Evolutionary conservation across 1,140 invertebrate genomes (phyloP).

Genomic region (Drosophila ambigua): DNA sequence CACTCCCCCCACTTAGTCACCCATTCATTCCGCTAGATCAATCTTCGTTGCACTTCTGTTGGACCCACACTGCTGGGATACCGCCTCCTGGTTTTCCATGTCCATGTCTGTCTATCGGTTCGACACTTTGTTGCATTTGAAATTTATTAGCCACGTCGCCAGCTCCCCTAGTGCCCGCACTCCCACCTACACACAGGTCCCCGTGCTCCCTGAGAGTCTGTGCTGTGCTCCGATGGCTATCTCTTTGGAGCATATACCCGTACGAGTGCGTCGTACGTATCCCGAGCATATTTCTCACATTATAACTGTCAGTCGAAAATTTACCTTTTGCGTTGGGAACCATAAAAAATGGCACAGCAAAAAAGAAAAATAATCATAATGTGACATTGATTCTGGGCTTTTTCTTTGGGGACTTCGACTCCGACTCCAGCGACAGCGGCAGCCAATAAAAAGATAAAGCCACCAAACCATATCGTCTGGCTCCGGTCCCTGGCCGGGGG

Average conservation of each 20-base stretch:
- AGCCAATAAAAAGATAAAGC: conserved; percentile 80
- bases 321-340: conserved; percentile 41
- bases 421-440: conserved; percentile 26
- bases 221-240: conserved; percentile 25
- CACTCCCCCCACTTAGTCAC: conserved; percentile 29
- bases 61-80: conserved; percentile 1
- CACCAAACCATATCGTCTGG: conserved; percentile 43
- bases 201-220: conserved; percentile 9
- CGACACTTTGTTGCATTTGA: conserved; percentile 81
- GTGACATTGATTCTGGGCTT: conserved; percentile 47
- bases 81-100: conserved; percentile 16
- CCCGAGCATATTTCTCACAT: conserved; percentile 61
- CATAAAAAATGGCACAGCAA: conserved; percentile 48
- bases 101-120: conserved; percentile 71
- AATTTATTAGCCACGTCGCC: conserved; percentile 69
- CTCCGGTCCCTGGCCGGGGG: not conserved
- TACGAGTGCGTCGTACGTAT: conserved; percentile 1
- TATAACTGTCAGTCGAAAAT: conserved; percentile 59
- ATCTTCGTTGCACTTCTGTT: conserved; percentile 75
- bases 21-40: conserved; percentile 82
- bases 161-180: conserved; percentile 10
- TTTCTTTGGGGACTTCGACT: conserved; percentile 30
- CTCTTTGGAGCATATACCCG: conserved; percentile 1
- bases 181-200: not conserved
- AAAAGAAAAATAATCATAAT: conserved; percentile 52